These are phyloP conservation scores for Lagodon rhomboides DNA, from an alignment of 2,797 vertebrate species.

Conservation along the genomic window DNA sequence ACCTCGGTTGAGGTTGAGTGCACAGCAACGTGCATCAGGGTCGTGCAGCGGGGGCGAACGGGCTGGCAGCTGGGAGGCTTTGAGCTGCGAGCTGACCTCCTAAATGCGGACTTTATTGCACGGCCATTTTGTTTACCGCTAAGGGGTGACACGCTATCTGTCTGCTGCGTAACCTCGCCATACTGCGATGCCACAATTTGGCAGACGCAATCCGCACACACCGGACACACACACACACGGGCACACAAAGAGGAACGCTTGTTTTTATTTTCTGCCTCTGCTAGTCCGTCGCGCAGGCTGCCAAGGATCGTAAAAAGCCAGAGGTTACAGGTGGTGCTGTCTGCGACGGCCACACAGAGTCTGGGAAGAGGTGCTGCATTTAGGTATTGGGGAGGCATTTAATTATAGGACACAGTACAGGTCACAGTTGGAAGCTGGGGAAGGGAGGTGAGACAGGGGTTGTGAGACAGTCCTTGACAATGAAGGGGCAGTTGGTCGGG, in stretches of 20 bases:
- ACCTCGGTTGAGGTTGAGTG: slow-evolving; percentile 71
- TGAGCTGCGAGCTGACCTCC: slow-evolving; percentile 64
- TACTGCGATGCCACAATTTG: slow-evolving; percentile 45
- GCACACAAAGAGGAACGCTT: slow-evolving; percentile 25
- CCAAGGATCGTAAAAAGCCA: slow-evolving; percentile 44
- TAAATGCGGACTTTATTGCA: slow-evolving; percentile 72
- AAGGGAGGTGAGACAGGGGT: slow-evolving; percentile 14
- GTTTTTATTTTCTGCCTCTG: slow-evolving; percentile 42
- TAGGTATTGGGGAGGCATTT: slow-evolving; percentile 52
- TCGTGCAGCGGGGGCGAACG: slow-evolving; percentile 49
- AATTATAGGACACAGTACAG: slow-evolving; percentile 55
- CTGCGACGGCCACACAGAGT: slow-evolving; percentile 30
- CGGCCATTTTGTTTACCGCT: slow-evolving; percentile 74
- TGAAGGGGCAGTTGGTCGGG: slow-evolving; percentile 30
- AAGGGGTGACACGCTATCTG: slow-evolving; percentile 53
- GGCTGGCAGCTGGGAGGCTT: slow-evolving; percentile 64
- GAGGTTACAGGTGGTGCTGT: slow-evolving; percentile 47
- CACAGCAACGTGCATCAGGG: slow-evolving; percentile 55
- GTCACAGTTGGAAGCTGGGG: slow-evolving; percentile 49
- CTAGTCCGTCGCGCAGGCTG: slow-evolving; percentile 26
- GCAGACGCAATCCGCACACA: slow-evolving; percentile 43
- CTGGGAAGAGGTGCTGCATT: slow-evolving; percentile 4
- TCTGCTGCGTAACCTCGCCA: slow-evolving; percentile 55
- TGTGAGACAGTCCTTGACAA: slow-evolving; percentile 62
- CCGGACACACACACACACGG: slow-evolving; percentile 26